Evolutionary conservation across 2,797 vertebrate genomes (phyloP).

Genomic region (Prionace glauca): DNA sequence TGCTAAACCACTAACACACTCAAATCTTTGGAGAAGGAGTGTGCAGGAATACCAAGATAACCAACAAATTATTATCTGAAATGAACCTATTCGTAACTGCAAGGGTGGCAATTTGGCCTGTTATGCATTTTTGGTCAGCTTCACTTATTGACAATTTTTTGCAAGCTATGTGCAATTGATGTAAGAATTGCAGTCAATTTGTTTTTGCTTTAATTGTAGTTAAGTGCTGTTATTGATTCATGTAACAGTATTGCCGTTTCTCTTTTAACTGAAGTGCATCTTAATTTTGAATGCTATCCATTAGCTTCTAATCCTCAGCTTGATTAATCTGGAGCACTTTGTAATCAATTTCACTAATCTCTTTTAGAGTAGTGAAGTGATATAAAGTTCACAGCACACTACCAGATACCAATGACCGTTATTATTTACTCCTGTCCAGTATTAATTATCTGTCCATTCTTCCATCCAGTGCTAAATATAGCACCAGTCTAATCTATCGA

Average conservation of each 20-base stretch:
- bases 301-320: background rate
- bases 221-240: constrained; percentile 1
- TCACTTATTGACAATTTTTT: background rate
- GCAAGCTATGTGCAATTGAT: background rate
- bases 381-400: background rate
- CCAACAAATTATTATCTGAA: background rate
- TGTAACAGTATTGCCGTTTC: background rate
- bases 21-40: background rate
- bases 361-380: background rate
- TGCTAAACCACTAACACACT: background rate
- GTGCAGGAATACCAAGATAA: background rate
- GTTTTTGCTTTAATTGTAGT: background rate
- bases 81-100: background rate
- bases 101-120: background rate
- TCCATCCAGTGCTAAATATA: background rate
- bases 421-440: background rate
- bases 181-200: background rate
- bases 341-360: constrained; percentile 12
- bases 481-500: background rate
- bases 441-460: background rate
- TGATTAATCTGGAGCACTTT: constrained; percentile 26
- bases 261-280: background rate
- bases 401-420: background rate
- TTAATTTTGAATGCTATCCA: background rate
- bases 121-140: background rate